Percentiles rank a stretch among this genome's conserved stretches.
Evolutionary conservation across 2,797 vertebrate species (phyloP).

Genomic region (Garrulus glandarius): DNA sequence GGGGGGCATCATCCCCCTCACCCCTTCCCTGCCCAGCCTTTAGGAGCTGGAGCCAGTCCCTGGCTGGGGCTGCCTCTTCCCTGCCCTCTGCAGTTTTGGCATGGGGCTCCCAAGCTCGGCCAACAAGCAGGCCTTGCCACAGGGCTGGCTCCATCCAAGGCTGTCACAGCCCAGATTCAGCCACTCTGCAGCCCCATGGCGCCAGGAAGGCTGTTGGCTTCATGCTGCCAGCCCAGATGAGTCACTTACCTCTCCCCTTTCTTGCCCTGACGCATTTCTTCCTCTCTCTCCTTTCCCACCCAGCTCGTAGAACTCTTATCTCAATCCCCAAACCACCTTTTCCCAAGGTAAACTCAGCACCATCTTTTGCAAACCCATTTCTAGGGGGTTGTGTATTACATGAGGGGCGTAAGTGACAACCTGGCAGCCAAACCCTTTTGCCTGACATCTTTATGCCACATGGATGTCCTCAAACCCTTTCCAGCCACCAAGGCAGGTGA

Average conservation of each 20-base stretch:
- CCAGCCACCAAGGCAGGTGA: not conserved
- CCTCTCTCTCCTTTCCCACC: not conserved
- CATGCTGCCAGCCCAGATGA: not conserved
- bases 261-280: not conserved
- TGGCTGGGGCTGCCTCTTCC: not conserved
- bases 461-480: not conserved
- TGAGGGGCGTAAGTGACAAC: not conserved
- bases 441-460: not conserved
- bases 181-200: not conserved
- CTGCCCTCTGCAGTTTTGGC: not conserved
- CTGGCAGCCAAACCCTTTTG: not conserved
- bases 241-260: not conserved
- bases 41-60: fast-evolving
- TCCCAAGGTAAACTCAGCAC: not conserved
- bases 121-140: not conserved
- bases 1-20: not conserved
- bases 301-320: not conserved
- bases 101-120: not conserved
- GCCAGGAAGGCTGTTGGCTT: not conserved
- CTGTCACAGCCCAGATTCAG: fast-evolving
- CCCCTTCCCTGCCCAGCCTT: not conserved
- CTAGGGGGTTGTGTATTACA: not conserved
- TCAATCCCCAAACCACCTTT: not conserved
- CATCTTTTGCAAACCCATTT: not conserved
- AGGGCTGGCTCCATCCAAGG: not conserved